Conservation (phyloP, 2,797 vertebrate species). For the Pseudocheirus occidentalis region DNA sequence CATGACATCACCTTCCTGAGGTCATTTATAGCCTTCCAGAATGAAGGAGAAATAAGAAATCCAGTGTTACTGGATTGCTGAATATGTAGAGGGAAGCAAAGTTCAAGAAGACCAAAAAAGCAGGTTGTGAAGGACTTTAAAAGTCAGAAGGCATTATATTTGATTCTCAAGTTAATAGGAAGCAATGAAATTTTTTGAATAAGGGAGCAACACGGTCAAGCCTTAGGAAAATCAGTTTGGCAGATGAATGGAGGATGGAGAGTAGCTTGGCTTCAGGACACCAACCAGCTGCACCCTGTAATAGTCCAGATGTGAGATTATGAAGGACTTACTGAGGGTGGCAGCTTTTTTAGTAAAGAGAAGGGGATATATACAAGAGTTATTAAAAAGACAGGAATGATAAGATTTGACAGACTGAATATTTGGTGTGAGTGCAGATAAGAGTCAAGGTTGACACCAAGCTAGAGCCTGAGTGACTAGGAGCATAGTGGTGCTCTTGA, state of each 20-base stretch:
- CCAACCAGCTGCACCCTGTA: background rate
- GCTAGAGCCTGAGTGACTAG: background rate
- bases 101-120: background rate
- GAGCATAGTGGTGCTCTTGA: background rate
- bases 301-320: background rate
- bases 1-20: too few species aligned
- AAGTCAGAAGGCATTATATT: background rate
- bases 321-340: background rate
- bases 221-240: background rate
- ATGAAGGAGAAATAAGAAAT: too few species aligned
- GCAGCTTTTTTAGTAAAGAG: background rate
- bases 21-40: too few species aligned
- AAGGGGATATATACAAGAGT: background rate
- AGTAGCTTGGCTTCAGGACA: background rate
- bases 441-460: background rate
- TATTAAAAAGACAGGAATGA: background rate
- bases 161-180: background rate
- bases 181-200: background rate
- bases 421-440: background rate
- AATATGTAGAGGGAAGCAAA: background rate
- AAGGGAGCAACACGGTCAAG: background rate
- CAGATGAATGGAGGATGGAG: background rate
- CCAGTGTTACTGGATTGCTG: background rate
- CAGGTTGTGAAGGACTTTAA: background rate
- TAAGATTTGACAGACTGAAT: background rate